These are phyloP conservation scores for Corvus cornix DNA, from an alignment of 2,113 vertebrate genomes.

Conservation along the genomic window DNA sequence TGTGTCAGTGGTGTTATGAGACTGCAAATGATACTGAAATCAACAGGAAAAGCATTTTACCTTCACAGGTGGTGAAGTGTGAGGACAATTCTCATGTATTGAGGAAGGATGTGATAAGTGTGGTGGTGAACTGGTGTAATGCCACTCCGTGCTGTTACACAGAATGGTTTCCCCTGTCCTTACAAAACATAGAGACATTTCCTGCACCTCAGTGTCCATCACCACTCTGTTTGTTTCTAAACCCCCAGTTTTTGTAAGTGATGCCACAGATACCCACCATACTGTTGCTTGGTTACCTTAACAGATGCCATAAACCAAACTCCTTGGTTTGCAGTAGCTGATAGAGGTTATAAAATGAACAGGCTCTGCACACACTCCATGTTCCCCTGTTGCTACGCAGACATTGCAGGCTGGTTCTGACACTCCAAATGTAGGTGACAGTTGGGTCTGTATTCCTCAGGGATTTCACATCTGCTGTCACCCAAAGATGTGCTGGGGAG, in stretches of 20 bases:
- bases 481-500: neutral
- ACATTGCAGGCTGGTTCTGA: neutral
- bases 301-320: neutral
- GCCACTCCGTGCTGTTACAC: neutral
- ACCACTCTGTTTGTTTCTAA: neutral
- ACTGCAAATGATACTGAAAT: neutral
- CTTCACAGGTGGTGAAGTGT: neutral
- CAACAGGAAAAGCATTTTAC: neutral
- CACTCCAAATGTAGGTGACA: neutral
- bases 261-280: neutral
- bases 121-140: neutral
- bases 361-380: neutral
- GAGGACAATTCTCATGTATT: neutral
- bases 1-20: neutral
- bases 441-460: neutral
- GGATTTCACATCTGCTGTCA: neutral
- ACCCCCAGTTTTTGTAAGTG: neutral
- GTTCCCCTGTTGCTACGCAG: neutral
- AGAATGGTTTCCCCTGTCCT: neutral
- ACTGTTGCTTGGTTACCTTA: conserved; percentile 20
- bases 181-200: neutral
- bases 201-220: neutral
- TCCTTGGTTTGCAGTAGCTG: neutral
- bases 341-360: neutral
- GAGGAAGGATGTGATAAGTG: neutral